phyloP scores from a whole-genome alignment of 2,113 vertebrate species.

The Gopherus evgoodei region DNA sequence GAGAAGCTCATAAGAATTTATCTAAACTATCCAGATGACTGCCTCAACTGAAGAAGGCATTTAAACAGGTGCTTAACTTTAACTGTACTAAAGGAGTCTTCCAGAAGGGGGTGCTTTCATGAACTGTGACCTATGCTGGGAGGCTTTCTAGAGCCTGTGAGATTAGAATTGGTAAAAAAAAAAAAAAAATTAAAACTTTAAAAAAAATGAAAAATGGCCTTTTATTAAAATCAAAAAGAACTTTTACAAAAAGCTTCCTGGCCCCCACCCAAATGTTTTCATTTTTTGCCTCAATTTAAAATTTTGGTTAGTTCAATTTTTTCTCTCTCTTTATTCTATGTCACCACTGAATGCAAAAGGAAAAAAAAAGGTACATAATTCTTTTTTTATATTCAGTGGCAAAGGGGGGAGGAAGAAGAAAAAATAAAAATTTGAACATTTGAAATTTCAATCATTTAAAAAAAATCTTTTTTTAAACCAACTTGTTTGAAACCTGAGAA shows the following conservation, averaged over 20 bases:
- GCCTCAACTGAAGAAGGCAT: background rate
- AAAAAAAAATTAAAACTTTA: background rate
- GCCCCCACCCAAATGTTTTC: background rate
- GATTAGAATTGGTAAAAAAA: background rate
- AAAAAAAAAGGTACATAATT: background rate
- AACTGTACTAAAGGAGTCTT: background rate
- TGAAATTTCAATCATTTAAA: background rate
- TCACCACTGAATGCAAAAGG: background rate
- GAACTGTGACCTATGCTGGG: background rate
- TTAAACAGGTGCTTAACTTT: background rate
- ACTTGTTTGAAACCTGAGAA: background rate
- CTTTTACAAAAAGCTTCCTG: background rate
- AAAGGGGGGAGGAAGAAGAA: background rate
- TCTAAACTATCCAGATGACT: background rate
- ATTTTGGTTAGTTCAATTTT: background rate
- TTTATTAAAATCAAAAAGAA: background rate
- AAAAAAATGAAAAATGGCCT: background rate
- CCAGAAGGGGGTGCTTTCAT: background rate
- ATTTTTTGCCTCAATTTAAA: background rate
- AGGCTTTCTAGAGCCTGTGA: background rate
- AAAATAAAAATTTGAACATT: background rate
- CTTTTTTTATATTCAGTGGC: background rate
- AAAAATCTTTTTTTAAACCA: background rate
- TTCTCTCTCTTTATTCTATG: background rate
- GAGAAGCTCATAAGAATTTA: background rate